Evolutionary conservation across 2,888 invertebrate genomes (phyloP).

Genomic region (Drymonia ruficornis): DNA sequence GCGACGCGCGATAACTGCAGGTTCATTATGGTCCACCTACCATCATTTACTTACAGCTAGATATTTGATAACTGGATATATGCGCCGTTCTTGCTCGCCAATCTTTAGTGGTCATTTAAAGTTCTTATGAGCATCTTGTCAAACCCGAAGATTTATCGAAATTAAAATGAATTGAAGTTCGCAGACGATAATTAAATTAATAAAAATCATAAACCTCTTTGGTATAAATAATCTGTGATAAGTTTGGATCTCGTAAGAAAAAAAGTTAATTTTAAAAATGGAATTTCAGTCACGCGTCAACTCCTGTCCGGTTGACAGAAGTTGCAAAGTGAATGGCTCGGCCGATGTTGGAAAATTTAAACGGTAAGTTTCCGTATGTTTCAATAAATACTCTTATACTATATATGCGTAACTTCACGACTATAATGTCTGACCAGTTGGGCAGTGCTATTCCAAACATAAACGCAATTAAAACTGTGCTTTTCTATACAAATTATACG

Average conservation of each 20-base stretch:
- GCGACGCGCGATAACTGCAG: slow-evolving; percentile 39
- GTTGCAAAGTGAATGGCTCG: slow-evolving; percentile 74
- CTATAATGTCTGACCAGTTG: neutral
- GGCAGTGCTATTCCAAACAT: neutral
- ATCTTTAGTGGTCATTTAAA: slow-evolving; percentile 73
- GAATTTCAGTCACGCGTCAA: slow-evolving; percentile 70
- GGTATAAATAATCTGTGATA: slow-evolving; percentile 53
- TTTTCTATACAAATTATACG: no score
- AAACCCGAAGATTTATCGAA: slow-evolving; percentile 22
- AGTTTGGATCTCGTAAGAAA: slow-evolving; percentile 46
- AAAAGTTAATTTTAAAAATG: slow-evolving; percentile 57
- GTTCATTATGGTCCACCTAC: slow-evolving; percentile 34
- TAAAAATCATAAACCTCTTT: slow-evolving; percentile 13
- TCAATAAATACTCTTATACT: neutral
- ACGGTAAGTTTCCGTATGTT: slow-evolving; percentile 56
- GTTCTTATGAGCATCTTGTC: slow-evolving; percentile 53
- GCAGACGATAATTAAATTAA: neutral
- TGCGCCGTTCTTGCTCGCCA: slow-evolving; percentile 47
- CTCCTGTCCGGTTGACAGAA: slow-evolving; percentile 62
- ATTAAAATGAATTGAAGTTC: slow-evolving; percentile 17
- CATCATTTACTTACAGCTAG: slow-evolving; percentile 22
- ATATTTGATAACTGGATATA: slow-evolving; percentile 47
- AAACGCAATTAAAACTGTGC: no score
- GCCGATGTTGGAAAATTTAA: slow-evolving; percentile 49
- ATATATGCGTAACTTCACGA: neutral